A percentile compares a stretch with the other conserved stretches of the same genome.
Conservation (phyloP, 1,140 invertebrate genomes). For the Eciton burchellii region DNA sequence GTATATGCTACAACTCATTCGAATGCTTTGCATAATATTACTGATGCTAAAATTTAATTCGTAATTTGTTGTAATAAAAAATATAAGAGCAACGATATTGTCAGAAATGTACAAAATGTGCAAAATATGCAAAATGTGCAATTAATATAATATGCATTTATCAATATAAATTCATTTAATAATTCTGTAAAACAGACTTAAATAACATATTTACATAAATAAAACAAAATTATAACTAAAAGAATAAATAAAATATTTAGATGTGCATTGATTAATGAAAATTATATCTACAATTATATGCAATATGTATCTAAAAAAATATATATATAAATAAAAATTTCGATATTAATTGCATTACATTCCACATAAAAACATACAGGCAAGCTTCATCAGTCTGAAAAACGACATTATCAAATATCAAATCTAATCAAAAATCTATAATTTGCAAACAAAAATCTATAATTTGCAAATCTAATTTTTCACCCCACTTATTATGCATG, state of each 20-base stretch:
- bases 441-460: too few relatives aligned
- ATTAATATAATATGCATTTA: too few relatives aligned
- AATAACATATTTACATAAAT: not conserved
- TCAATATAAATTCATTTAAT: not conserved
- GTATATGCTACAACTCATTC: too few relatives aligned
- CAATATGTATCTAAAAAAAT: slow-evolving; percentile 12
- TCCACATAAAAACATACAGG: slow-evolving; percentile 50
- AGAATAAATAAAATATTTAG: slow-evolving; percentile 3
- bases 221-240: slow-evolving; percentile 5
- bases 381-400: slow-evolving; percentile 66
- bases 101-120: not conserved
- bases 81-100: slow-evolving; percentile 22
- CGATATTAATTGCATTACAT: slow-evolving; percentile 38
- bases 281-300: slow-evolving; percentile 32
- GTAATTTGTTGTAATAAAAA: slow-evolving; percentile 7
- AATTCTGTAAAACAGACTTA: slow-evolving; percentile 29
- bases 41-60: not conserved
- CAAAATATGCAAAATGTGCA: too few relatives aligned
- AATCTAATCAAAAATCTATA: not conserved
- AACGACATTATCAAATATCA: slow-evolving; percentile 14
- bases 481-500: not conserved
- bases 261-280: slow-evolving; percentile 9
- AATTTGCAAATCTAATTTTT: slow-evolving; percentile 13
- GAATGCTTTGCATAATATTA: too few relatives aligned
- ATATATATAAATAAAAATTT: not conserved